Percentiles rank a stretch among this genome's conserved stretches.
Conservation (phyloP, 2,888 invertebrate genomes). For the Chrysolina americana region DNA sequence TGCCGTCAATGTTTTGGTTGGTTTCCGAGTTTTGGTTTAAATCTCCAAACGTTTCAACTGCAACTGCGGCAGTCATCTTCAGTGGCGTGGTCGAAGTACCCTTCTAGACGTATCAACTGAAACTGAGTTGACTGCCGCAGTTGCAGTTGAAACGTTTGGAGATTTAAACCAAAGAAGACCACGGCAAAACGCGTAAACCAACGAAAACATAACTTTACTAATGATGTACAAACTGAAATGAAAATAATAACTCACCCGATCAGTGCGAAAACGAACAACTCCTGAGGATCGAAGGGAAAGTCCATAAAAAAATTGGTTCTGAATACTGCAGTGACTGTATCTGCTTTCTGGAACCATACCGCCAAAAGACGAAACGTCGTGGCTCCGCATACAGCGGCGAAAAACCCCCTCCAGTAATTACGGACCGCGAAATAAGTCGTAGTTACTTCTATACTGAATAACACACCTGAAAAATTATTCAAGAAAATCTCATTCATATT, state of each 20-base stretch:
- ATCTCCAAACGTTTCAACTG: too few relatives aligned
- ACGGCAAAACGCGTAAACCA: too few relatives aligned
- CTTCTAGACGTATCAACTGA: too few relatives aligned
- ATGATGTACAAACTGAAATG: too few relatives aligned
- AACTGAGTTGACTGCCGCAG: too few relatives aligned
- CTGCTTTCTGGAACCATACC: conserved; percentile 94
- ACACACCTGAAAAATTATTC: conserved; percentile 78
- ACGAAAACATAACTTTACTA: too few relatives aligned
- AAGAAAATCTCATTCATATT: neutral
- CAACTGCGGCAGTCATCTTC: too few relatives aligned
- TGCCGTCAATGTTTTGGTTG: too few relatives aligned
- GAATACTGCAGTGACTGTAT: conserved; percentile 95
- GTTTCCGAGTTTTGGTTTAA: too few relatives aligned
- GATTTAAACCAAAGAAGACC: too few relatives aligned
- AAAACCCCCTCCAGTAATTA: conserved; percentile 99
- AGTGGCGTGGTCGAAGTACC: too few relatives aligned
- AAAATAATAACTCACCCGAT: conserved; percentile 80
- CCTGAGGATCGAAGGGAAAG: conserved; percentile 97
- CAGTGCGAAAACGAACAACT: conserved; percentile 92
- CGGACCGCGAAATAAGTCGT: conserved; percentile 98
- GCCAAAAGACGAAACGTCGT: conserved; percentile 94
- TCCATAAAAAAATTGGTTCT: conserved; percentile 93
- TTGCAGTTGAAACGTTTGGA: too few relatives aligned
- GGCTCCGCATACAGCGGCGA: conserved; percentile 97
- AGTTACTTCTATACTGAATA: conserved; percentile 99